These are phyloP conservation scores for Chascanopsetta lugubris DNA, from an alignment of 2,113 vertebrate species.

Conservation along the genomic window DNA sequence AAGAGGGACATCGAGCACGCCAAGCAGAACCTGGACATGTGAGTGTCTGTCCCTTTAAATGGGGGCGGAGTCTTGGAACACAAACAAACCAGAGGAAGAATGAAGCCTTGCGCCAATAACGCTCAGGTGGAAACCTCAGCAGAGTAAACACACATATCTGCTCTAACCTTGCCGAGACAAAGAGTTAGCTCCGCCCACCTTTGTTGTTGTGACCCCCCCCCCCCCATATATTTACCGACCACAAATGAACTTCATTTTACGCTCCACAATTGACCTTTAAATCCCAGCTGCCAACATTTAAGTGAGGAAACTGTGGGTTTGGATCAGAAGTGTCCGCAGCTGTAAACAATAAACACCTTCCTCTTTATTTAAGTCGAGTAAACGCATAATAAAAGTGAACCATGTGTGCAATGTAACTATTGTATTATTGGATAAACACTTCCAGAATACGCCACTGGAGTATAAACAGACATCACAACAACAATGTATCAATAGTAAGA, in stretches of 20 bases:
- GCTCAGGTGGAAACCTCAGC: conserved; percentile 1
- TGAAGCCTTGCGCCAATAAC: neutral
- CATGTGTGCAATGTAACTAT: no score
- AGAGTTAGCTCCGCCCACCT: neutral
- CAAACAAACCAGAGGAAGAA: conserved; percentile 5
- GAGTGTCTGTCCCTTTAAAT: conserved; percentile 32
- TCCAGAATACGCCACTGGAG: no score
- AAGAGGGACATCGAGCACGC: conserved; percentile 86
- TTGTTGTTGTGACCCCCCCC: neutral
- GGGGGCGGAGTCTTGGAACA: neutral
- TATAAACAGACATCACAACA: no score
- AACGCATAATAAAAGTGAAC: no score
- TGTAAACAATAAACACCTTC: no score
- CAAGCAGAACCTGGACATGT: conserved; percentile 89
- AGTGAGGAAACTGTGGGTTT: no score
- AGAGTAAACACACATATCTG: conserved; percentile 47
- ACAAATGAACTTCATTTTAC: neutral
- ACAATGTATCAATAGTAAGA: no score
- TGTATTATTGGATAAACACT: no score
- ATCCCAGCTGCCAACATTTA: no score
- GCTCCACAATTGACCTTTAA: no score
- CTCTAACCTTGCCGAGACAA: conserved; percentile 29
- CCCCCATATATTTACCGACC: neutral
- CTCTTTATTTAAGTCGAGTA: no score
- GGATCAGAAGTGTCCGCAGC: no score